Evolutionary conservation across 2,797 vertebrate species (phyloP), one percentile per base, ranked within the genome.

Genomic region (Zenarchopterus dispar): DNA sequence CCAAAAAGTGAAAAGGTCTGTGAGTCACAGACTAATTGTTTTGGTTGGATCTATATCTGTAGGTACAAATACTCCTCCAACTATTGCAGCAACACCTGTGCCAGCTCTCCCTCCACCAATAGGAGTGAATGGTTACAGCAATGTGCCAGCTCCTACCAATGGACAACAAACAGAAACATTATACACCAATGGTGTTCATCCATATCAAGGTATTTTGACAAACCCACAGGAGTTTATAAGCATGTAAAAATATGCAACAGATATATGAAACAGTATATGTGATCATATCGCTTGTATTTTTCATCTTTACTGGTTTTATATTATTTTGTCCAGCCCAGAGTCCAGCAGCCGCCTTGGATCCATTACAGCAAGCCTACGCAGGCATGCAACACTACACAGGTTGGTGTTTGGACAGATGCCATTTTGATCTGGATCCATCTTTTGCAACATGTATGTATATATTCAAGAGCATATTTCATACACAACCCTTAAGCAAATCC

Each of bases 351-450:
- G 92, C 94, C 0, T 84, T 96, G 84, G 96, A 97, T 77, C 95
- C 95, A 8, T 92, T 97, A 56, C 96, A 97, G 81, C 96, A 97
- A 84, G 96, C 96, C 0, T 97, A 97, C 1, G 95, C 96, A 0
- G 96, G 96, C 65, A 96, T 97, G 95, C 96, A 97, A 79, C 96
- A 97, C 87, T 97, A 97, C 62, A 97, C 96, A 92, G 96, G 96
- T 97, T 69, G 65, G 91, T 53, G 55, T 50, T 56, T 47, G 9
- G 8, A 48, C 36, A 61, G 8, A 73, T 63, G 18, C 48, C 24
- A 47, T 16, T 48, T 31, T 48, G 8, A 22, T 36, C 39, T 55
- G 6, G 7, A 46, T 59, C 31, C 8, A 19, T 33, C 11, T 65
- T 18, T 28, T 44, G 9, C 18, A 21, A 21, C 44, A 19, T 45